These are phyloP conservation scores for Ormyrus pomaceus DNA, from an alignment of 2,888 invertebrate genomes.

Conservation along the genomic window DNA sequence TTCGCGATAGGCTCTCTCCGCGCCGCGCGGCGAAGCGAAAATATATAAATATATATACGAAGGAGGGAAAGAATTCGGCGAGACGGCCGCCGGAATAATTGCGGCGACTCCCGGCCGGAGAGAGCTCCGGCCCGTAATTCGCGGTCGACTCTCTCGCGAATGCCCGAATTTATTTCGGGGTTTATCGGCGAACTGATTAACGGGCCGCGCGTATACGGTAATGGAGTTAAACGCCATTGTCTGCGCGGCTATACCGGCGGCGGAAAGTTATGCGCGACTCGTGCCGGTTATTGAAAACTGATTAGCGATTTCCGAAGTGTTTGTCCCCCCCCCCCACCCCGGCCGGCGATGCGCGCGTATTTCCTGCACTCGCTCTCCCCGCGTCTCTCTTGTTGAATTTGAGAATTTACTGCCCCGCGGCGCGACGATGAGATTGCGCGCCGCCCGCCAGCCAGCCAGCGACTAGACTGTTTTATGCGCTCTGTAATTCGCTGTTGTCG, in stretches of 20 bases:
- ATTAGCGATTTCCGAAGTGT: constrained; percentile 49
- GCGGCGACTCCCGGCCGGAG: background rate
- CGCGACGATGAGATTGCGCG: background rate
- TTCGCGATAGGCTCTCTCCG: background rate
- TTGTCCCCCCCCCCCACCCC: background rate
- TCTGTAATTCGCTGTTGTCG: too few relatives aligned
- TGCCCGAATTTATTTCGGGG: constrained; percentile 47
- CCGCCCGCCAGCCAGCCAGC: background rate
- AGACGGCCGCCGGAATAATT: constrained; percentile 14
- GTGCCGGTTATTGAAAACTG: constrained; percentile 44
- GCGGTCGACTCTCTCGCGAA: background rate
- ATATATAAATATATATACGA: background rate
- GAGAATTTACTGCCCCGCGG: constrained; percentile 31
- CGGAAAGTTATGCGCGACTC: background rate
- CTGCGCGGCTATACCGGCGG: background rate
- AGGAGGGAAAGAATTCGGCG: constrained; percentile 19
- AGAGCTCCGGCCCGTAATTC: constrained; percentile 27
- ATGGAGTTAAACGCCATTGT: constrained; percentile 37
- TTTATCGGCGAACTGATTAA: constrained; percentile 52
- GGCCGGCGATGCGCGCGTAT: background rate
- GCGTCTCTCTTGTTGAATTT: constrained; percentile 18
- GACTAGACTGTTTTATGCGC: background rate
- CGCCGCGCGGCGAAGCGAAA: background rate
- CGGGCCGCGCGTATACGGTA: constrained; percentile 2
- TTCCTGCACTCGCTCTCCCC: too few relatives aligned